These are phyloP conservation scores for Phrynosoma platyrhinos DNA, from an alignment of 2,113 vertebrate genomes.

Conservation along the genomic window DNA sequence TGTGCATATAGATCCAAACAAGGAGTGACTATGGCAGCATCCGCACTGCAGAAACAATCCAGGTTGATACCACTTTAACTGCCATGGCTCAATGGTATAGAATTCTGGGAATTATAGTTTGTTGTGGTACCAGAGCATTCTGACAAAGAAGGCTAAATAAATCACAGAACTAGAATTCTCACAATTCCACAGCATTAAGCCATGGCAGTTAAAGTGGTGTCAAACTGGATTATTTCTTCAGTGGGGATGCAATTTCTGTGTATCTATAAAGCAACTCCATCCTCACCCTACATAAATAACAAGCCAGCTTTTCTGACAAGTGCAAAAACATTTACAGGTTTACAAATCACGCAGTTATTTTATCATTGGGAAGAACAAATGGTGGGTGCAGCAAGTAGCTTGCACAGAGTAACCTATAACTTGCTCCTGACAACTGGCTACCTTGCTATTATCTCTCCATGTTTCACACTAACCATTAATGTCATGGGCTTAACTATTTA, in stretches of 20 bases:
- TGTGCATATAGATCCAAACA: too few relatives aligned
- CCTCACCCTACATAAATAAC: background rate
- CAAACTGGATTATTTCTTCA: too few relatives aligned
- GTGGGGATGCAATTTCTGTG: background rate
- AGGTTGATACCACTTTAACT: too few relatives aligned
- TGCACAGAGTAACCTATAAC: background rate
- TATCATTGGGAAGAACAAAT: background rate
- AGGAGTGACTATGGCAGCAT: too few relatives aligned
- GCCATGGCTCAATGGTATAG: too few relatives aligned
- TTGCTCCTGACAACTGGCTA: background rate
- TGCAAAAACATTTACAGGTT: background rate
- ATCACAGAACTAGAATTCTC: too few relatives aligned
- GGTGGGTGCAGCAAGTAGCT: background rate
- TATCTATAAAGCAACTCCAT: background rate
- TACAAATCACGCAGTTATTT: background rate
- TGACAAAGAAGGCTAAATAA: too few relatives aligned
- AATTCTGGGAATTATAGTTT: too few relatives aligned
- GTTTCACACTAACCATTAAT: background rate
- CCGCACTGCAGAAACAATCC: too few relatives aligned
- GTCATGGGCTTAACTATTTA: background rate
- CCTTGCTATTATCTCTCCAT: background rate
- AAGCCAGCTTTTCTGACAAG: background rate
- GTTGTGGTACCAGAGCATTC: too few relatives aligned
- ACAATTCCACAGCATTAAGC: background rate
- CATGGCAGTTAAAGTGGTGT: background rate